Percentiles rank a stretch among this genome's conserved stretches.
These are phyloP conservation scores for Columba janthina DNA, from an alignment of 2,113 vertebrate genomes.

Conservation along the genomic window DNA sequence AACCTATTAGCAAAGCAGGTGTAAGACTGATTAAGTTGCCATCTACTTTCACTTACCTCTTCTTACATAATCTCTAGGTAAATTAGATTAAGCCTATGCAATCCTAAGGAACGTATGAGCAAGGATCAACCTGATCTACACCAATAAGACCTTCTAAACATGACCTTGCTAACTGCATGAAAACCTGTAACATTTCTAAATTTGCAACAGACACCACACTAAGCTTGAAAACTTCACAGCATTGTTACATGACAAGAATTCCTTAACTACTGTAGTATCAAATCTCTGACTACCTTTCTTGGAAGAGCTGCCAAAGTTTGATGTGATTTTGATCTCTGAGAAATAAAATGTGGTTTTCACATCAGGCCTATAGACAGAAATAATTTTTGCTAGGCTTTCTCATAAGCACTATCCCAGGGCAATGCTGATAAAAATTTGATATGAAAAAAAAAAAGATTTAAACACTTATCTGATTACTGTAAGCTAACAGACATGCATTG, in stretches of 20 bases:
- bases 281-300: not conserved
- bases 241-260: not conserved
- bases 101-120: not conserved
- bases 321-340: slow-evolving; percentile 38
- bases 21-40: not conserved
- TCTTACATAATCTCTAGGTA: not conserved
- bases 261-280: not conserved
- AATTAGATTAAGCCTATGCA: not conserved
- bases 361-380: not conserved
- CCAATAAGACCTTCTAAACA: not conserved
- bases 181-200: not conserved
- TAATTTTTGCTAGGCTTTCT: not conserved
- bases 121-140: not conserved
- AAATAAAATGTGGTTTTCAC: not conserved
- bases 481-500: not conserved
- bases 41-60: not conserved
- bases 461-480: not conserved
- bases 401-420: not conserved
- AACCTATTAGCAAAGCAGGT: not conserved
- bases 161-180: not conserved
- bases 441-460: not conserved
- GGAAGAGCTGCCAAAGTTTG: not conserved
- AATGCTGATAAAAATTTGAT: slow-evolving; percentile 25
- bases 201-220: not conserved
- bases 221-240: not conserved